Percentiles rank a stretch among this genome's conserved stretches.
Conservation (phyloP, 2,113 vertebrate species). For the Chamaea fasciata region DNA sequence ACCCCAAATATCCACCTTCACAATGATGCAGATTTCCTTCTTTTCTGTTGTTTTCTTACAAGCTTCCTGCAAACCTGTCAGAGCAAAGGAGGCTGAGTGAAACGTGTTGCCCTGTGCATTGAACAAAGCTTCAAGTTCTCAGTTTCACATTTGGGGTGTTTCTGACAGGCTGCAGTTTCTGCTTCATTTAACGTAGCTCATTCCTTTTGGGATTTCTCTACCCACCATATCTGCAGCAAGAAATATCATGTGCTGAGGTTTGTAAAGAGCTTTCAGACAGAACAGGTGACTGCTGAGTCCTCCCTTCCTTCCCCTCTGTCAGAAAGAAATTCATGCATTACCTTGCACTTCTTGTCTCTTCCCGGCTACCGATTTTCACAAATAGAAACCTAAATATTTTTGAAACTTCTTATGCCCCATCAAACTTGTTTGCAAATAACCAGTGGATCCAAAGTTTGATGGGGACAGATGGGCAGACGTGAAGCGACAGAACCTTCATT, state of each 20-base stretch:
- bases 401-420: neutral
- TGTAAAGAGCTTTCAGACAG: neutral
- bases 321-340: neutral
- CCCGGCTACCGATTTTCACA: neutral
- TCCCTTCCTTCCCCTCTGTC: neutral
- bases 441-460: neutral
- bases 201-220: neutral
- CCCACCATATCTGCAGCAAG: neutral
- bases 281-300: neutral
- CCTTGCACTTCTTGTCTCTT: neutral
- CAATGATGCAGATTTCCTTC: neutral
- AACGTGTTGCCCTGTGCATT: neutral
- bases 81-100: neutral
- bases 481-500: neutral
- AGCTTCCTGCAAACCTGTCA: neutral
- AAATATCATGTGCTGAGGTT: neutral
- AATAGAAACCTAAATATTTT: neutral
- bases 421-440: neutral
- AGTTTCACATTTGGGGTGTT: neutral
- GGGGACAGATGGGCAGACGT: neutral
- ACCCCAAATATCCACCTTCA: neutral
- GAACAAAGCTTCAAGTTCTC: neutral
- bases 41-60: neutral
- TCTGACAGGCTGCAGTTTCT: conserved; percentile 23
- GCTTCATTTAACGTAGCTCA: neutral